phyloP scores from a whole-genome alignment of 1,140 invertebrate genomes.

The Eriosoma lanigerum region DNA sequence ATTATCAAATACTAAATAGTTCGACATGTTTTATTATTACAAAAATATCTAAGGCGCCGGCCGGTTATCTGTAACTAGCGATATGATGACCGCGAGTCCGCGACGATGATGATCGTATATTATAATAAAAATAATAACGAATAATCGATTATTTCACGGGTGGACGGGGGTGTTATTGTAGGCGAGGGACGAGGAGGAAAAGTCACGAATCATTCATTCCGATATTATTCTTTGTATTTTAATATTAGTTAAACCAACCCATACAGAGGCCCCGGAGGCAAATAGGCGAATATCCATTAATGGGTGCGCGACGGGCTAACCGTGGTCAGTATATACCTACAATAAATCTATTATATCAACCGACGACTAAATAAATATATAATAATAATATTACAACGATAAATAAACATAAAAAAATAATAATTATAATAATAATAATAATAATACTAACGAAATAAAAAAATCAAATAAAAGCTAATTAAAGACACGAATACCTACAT shows the following conservation, averaged over 20 bases:
- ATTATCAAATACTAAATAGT: too few relatives aligned
- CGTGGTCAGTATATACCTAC: background rate
- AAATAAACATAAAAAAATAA: slow-evolving; percentile 37
- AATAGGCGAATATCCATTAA: slow-evolving; percentile 45
- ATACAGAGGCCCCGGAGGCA: slow-evolving; percentile 3
- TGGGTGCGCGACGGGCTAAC: background rate
- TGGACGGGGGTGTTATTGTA: slow-evolving; percentile 31
- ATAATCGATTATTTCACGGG: slow-evolving; percentile 14
- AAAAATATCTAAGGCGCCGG: background rate
- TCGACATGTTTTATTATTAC: too few relatives aligned
- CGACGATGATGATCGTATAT: background rate
- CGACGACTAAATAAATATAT: background rate
- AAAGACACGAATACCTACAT: slow-evolving; percentile 11
- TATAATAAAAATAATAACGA: slow-evolving; percentile 19
- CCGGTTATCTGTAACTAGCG: background rate
- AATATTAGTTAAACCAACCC: background rate
- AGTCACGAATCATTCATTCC: slow-evolving; percentile 50
- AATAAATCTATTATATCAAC: slow-evolving; percentile 48
- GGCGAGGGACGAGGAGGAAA: background rate
- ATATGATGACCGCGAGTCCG: background rate
- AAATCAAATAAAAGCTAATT: slow-evolving; percentile 21
- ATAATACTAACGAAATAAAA: background rate
- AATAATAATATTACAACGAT: slow-evolving; percentile 13
- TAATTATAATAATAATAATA: background rate
- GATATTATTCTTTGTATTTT: background rate